Percentiles rank a stretch among this genome's conserved stretches.
Conservation (phyloP, 2,797 vertebrate species). For the Novumbra hubbsi region DNA sequence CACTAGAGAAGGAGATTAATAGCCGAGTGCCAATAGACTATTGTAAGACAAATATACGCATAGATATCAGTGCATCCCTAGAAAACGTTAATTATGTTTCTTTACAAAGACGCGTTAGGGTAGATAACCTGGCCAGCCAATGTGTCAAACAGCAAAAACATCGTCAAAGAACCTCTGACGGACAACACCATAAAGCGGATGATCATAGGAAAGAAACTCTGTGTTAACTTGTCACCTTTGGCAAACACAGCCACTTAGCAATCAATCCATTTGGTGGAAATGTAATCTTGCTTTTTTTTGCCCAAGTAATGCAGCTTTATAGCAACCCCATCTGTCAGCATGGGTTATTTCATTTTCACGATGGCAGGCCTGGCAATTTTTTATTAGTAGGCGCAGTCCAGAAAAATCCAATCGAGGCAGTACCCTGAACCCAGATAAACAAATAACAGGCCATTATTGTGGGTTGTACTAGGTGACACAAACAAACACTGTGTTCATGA, state of each 20-base stretch:
- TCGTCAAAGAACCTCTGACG: not conserved
- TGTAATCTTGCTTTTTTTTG: not conserved
- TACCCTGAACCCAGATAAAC: slow-evolving; percentile 12
- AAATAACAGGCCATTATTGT: slow-evolving; percentile 10
- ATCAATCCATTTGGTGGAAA: slow-evolving; percentile 28
- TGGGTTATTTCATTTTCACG: slow-evolving; percentile 8
- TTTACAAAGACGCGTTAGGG: not conserved
- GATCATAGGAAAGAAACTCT: slow-evolving; percentile 25
- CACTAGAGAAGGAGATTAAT: too few species aligned
- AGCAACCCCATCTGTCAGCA: slow-evolving; percentile 14
- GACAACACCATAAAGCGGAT: slow-evolving; percentile 16
- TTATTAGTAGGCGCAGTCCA: slow-evolving; percentile 55
- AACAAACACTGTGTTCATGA: not conserved
- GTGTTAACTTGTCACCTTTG: slow-evolving; percentile 45
- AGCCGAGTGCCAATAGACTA: too few species aligned
- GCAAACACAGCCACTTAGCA: slow-evolving; percentile 21
- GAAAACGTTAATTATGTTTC: not conserved
- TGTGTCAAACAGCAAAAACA: not conserved
- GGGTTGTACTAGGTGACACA: not conserved
- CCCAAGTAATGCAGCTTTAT: slow-evolving; percentile 29
- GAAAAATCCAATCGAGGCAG: slow-evolving; percentile 32
- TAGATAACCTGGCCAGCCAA: not conserved
- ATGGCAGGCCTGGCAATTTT: slow-evolving; percentile 41
- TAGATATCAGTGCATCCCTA: not conserved
- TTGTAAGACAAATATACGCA: too few species aligned